Conservation (phyloP, 2,888 invertebrate genomes). For the Herminia tarsipennalis region DNA sequence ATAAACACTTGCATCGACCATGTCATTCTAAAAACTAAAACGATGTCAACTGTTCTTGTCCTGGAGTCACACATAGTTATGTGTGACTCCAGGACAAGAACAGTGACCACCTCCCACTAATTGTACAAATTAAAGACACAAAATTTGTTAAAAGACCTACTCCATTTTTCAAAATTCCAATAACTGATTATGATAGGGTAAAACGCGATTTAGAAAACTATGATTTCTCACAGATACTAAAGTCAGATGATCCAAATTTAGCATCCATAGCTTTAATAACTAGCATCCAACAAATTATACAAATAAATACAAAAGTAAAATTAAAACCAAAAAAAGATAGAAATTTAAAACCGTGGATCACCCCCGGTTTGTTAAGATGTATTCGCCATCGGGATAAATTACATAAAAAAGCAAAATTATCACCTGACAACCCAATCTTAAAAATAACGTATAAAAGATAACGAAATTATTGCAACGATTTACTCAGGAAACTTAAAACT, state of each 20-base stretch:
- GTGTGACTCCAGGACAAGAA: too few relatives aligned
- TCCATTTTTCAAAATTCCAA: neutral
- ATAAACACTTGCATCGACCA: neutral
- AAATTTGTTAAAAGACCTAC: neutral
- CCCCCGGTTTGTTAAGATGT: neutral
- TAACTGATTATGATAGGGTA: neutral
- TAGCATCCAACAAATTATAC: neutral
- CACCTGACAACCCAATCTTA: neutral
- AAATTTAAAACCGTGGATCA: constrained; percentile 6
- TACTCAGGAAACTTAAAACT: neutral
- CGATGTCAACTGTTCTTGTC: neutral
- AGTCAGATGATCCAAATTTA: too few relatives aligned
- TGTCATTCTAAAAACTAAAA: neutral
- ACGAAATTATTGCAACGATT: neutral
- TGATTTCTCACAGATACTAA: neutral
- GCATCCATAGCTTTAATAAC: neutral
- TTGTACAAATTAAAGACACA: neutral
- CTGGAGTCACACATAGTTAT: neutral
- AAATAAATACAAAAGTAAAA: neutral
- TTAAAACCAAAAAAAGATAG: neutral
- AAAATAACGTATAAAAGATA: neutral
- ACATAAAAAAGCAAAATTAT: neutral
- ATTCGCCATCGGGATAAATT: constrained; percentile 5
- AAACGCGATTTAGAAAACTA: neutral
- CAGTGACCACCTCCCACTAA: neutral